Conservation (phyloP, 2,113 vertebrate genomes). For the Ictidomys tridecemlineatus region DNA sequence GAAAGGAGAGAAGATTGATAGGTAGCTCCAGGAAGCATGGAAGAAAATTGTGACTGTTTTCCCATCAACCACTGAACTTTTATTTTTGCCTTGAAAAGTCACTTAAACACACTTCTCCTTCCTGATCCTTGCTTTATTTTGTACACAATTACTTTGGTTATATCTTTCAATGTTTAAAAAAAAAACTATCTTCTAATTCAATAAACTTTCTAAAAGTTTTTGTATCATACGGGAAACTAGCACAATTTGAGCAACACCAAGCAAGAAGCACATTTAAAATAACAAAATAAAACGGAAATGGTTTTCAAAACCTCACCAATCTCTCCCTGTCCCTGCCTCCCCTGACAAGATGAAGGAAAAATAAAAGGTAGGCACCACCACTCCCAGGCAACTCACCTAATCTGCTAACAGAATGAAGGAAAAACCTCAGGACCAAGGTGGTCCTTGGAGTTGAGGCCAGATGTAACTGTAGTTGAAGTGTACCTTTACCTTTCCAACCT, state of each 20-base stretch:
- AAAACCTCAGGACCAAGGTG: neutral
- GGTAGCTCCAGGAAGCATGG: neutral
- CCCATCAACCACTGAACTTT: neutral
- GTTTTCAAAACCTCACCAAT: constrained; percentile 10
- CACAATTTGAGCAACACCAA: neutral
- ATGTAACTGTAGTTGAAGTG: neutral
- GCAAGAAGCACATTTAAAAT: constrained; percentile 26
- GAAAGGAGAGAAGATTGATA: neutral
- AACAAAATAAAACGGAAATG: neutral
- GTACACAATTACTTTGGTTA: neutral
- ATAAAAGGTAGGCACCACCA: neutral
- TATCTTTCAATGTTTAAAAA: neutral
- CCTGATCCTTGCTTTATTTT: neutral
- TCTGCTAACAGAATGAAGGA: neutral
- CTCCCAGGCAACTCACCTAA: neutral
- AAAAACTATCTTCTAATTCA: neutral
- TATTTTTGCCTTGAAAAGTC: neutral
- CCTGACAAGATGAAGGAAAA: neutral
- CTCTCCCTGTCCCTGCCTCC: neutral
- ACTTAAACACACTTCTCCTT: neutral
- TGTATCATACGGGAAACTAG: neutral
- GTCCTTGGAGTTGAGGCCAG: neutral
- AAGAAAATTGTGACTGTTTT: neutral
- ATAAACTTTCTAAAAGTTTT: neutral
- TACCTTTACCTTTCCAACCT: neutral